Percentiles rank a stretch among this genome's conserved stretches.
Evolutionary conservation across 2,797 vertebrate species (phyloP).

Genomic region (Monodelphis domestica): DNA sequence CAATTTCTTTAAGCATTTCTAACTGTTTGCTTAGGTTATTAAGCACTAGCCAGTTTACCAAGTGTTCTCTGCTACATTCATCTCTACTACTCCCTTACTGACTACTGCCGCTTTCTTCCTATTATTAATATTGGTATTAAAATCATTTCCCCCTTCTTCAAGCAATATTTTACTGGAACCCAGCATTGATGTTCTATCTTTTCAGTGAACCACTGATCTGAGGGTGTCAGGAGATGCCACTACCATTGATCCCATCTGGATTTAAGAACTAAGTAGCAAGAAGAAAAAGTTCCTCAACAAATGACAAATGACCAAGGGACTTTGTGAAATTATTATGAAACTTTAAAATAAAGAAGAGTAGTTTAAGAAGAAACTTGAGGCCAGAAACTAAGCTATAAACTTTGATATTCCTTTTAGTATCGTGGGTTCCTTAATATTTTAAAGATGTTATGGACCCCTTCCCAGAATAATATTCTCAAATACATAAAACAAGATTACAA

Average conservation of each 20-base stretch:
- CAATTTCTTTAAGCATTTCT: neutral
- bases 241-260: neutral
- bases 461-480: too few relatives aligned
- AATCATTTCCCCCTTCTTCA: neutral
- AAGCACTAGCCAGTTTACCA: neutral
- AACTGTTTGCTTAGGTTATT: slow-evolving; percentile 11
- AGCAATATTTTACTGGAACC: neutral
- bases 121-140: slow-evolving; percentile 27
- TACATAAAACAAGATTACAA: too few relatives aligned
- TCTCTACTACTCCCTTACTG: neutral
- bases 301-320: neutral
- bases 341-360: too few relatives aligned
- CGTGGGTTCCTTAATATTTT: too few relatives aligned
- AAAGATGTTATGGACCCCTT: too few relatives aligned
- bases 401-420: too few relatives aligned
- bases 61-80: neutral
- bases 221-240: neutral
- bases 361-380: too few relatives aligned
- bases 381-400: too few relatives aligned
- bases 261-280: slow-evolving; percentile 7
- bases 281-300: neutral
- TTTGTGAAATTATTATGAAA: slow-evolving; percentile 5
- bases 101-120: slow-evolving; percentile 19
- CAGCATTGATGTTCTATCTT: slow-evolving; percentile 10
- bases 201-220: neutral